These are phyloP conservation scores for Neoascia interrupta DNA, from an alignment of 2,888 invertebrate genomes.

Conservation along the genomic window DNA sequence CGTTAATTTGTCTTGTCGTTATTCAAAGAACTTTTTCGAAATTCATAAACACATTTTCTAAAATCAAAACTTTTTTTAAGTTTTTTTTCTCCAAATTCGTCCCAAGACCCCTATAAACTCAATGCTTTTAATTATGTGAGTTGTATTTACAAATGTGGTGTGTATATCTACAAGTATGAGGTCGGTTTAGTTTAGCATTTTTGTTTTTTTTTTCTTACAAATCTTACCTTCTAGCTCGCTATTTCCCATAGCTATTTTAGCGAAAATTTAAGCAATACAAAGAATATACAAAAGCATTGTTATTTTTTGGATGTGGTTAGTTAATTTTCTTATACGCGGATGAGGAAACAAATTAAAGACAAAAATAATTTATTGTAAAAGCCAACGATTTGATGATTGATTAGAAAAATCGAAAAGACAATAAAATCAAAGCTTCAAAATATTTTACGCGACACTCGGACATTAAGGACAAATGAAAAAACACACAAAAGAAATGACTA, in stretches of 20 bases:
- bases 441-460: conserved; percentile 15
- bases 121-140: too few relatives aligned
- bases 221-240: conserved; percentile 74
- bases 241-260: conserved; percentile 73
- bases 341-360: not conserved
- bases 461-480: conserved; percentile 6
- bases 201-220: conserved; percentile 27
- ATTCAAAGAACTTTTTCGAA: too few relatives aligned
- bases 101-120: too few relatives aligned
- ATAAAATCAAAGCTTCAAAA: conserved; percentile 1
- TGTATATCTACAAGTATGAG: conserved; percentile 12
- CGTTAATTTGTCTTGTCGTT: too few relatives aligned
- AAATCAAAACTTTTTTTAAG: too few relatives aligned
- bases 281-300: conserved; percentile 70
- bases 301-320: conserved; percentile 46
- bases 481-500: conserved; percentile 17
- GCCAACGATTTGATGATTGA: conserved; percentile 6
- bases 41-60: too few relatives aligned
- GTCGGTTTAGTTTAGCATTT: not conserved
- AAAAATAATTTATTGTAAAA: not conserved
- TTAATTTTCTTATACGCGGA: conserved; percentile 21
- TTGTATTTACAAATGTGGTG: conserved; percentile 18
- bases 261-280: conserved; percentile 61
- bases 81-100: too few relatives aligned
- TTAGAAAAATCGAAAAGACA: not conserved